Evolutionary conservation across 2,888 invertebrate genomes (phyloP).

Genomic region (Phymatocera aterrima): DNA sequence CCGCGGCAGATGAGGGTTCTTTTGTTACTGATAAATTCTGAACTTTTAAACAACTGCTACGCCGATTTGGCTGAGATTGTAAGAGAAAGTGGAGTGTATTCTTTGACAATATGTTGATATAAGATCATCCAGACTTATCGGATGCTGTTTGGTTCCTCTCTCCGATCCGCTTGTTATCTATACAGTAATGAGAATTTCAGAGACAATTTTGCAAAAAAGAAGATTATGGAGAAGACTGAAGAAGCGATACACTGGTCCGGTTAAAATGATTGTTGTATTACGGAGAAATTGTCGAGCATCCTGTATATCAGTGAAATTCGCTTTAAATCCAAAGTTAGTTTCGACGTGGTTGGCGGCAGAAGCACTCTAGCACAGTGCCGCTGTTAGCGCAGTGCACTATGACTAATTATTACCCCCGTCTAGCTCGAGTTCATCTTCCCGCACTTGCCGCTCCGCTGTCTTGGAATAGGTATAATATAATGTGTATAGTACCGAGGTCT

Average conservation of each 20-base stretch:
- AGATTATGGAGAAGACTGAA: neutral
- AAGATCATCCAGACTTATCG: neutral
- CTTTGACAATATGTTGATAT: too few relatives aligned
- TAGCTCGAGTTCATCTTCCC: slow-evolving; percentile 53
- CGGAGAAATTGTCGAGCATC: slow-evolving; percentile 26
- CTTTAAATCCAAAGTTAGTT: slow-evolving; percentile 32
- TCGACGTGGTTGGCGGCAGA: slow-evolving; percentile 51
- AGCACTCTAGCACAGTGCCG: slow-evolving; percentile 73
- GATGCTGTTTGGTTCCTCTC: neutral
- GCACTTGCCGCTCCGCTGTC: slow-evolving; percentile 47
- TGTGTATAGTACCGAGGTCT: slow-evolving; percentile 31
- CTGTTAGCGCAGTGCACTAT: slow-evolving; percentile 74
- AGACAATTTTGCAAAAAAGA: neutral
- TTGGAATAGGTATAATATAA: slow-evolving; percentile 49
- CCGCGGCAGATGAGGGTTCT: too few relatives aligned
- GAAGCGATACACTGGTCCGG: neutral
- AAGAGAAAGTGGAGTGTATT: too few relatives aligned
- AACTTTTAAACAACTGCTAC: too few relatives aligned
- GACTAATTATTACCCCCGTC: slow-evolving; percentile 68
- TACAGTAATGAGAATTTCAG: neutral
- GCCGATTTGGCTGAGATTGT: too few relatives aligned
- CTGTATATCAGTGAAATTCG: slow-evolving; percentile 30
- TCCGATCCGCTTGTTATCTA: neutral
- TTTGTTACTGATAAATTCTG: too few relatives aligned
- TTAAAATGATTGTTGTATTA: neutral